A percentile compares a stretch with the other conserved stretches of the same genome.
These are phyloP conservation scores for Mus musculus DNA, from an alignment of 2,113 vertebrate species.

Conservation along the genomic window GRCm39 chr12:58151501-58152000, in stretches of 20 bases:
- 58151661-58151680: background rate
- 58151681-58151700: background rate
- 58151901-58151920: background rate
- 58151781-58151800: background rate
- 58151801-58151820: background rate
- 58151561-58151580: background rate
- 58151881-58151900: no score
- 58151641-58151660: background rate
- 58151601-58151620: background rate
- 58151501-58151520: background rate
- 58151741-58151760: constrained; percentile 17
- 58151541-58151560: background rate
- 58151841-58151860: background rate
- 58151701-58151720: background rate
- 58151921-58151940: background rate
- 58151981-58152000: background rate
- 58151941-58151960: background rate
- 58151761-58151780: background rate
- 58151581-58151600: background rate
- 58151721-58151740: background rate
- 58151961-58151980: background rate
- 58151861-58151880: background rate
- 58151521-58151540: background rate
- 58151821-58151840: background rate
- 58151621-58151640: background rate